phyloP scores from a whole-genome alignment of 2,888 invertebrate genomes.

The Scaptomyza flava region DNA sequence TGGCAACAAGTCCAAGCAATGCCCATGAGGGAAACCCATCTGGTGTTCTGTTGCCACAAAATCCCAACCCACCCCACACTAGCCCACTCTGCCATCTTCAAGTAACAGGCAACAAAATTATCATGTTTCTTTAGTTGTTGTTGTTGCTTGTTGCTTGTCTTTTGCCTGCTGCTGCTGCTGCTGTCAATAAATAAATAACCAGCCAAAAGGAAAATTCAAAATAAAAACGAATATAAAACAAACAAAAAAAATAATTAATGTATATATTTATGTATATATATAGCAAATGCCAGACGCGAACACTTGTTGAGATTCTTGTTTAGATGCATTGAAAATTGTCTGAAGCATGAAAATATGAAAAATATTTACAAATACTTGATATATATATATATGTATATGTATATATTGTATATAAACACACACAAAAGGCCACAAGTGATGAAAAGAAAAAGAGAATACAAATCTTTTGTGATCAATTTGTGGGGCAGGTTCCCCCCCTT shows the following conservation, averaged over 20 bases:
- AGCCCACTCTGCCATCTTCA: not conserved
- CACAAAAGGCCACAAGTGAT: not conserved
- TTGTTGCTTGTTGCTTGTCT: not conserved
- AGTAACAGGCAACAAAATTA: slow-evolving; percentile 19
- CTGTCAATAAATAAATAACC: slow-evolving; percentile 48
- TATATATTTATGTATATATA: slow-evolving; percentile 33
- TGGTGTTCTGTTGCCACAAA: slow-evolving; percentile 6
- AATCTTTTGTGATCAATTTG: not conserved
- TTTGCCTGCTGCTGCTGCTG: slow-evolving; percentile 2
- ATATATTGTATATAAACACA: not conserved
- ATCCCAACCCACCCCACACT: not conserved
- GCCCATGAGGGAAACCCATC: slow-evolving; percentile 39
- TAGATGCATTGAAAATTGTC: slow-evolving; percentile 26
- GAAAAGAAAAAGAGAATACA: not conserved
- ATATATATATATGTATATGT: not conserved
- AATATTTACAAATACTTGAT: not conserved
- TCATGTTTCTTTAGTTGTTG: no score
- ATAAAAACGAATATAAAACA: slow-evolving; percentile 41
- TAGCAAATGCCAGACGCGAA: slow-evolving; percentile 52
- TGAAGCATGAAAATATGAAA: slow-evolving; percentile 8
- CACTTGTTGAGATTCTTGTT: slow-evolving; percentile 42
- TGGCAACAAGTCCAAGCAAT: slow-evolving; percentile 64
- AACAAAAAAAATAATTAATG: not conserved
- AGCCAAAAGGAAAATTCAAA: slow-evolving; percentile 22
- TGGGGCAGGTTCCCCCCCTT: no score